Percentiles rank a stretch among this genome's conserved stretches.
Evolutionary conservation across 2,113 vertebrate species (phyloP).

Genomic region (Sitta europaea): DNA sequence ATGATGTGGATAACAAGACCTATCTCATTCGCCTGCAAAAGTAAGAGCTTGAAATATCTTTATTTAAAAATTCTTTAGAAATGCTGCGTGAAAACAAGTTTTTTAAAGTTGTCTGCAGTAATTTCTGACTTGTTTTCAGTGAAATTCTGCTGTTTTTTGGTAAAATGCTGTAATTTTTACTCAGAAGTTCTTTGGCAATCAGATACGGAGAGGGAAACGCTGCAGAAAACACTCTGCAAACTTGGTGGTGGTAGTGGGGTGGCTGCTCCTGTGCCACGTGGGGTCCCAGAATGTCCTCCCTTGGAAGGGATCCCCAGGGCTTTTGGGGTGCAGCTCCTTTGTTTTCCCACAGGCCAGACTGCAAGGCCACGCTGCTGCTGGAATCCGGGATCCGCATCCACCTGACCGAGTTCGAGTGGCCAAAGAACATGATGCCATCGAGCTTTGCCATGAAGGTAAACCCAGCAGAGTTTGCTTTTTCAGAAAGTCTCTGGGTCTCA

Average conservation of each 20-base stretch:
- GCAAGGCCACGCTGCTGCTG: constrained; percentile 89
- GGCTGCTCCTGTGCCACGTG: not conserved
- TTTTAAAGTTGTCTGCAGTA: not conserved
- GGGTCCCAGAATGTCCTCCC: fast-evolving
- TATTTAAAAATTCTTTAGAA: not conserved
- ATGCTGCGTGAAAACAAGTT: not conserved
- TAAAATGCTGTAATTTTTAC: not conserved
- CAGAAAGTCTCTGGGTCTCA: fast-evolving
- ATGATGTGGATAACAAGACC: constrained; percentile 97
- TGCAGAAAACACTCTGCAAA: not conserved
- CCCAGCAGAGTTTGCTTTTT: fast-evolving
- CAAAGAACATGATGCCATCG: constrained; percentile 96
- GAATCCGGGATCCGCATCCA: constrained; percentile 95
- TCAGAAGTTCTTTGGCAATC: fast-evolving
- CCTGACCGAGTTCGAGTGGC: constrained; percentile 96
- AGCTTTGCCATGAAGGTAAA: constrained; percentile 98
- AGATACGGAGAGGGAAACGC: not conserved
- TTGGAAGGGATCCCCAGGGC: not conserved
- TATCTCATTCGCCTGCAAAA: constrained; percentile 97
- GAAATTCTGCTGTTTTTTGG: not conserved
- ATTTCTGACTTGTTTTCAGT: not conserved
- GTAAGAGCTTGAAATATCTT: constrained; percentile 72
- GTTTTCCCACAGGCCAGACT: constrained; percentile 81
- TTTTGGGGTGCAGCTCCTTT: not conserved
- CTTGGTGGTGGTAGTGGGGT: fast-evolving